Percentiles rank a stretch among this genome's conserved stretches.
These are phyloP conservation scores for Varanus salvator DNA, from an alignment of 2,113 vertebrate genomes.

Conservation along the genomic window DNA sequence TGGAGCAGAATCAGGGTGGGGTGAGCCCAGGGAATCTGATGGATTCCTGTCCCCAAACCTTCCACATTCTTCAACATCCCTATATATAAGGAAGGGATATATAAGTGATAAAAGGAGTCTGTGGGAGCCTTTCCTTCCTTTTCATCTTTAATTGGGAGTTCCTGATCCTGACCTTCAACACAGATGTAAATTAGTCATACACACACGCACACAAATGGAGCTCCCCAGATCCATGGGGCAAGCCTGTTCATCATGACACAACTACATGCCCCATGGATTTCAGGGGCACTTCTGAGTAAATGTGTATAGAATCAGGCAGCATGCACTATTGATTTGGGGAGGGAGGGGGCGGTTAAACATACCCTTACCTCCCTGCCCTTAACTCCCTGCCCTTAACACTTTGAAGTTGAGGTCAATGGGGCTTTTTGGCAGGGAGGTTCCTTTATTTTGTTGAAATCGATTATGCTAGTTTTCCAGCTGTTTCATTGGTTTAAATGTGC, in stretches of 20 bases:
- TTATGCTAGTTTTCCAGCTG: slow-evolving; percentile 12
- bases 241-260: background rate
- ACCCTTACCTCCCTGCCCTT: background rate
- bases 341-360: background rate
- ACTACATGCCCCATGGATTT: background rate
- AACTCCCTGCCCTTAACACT: background rate
- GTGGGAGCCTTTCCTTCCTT: background rate
- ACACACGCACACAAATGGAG: background rate
- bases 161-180: background rate
- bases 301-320: background rate
- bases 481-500: background rate
- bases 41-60: too few species aligned
- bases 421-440: background rate
- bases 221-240: background rate
- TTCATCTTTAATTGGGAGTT: background rate
- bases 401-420: background rate
- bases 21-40: too few species aligned
- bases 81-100: too few species aligned
- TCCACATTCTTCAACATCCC: too few species aligned
- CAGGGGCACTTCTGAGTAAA: background rate
- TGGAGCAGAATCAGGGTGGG: too few species aligned
- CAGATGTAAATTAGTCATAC: background rate
- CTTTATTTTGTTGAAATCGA: slow-evolving; percentile 23
- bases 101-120: background rate
- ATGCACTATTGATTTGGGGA: background rate